Conservation (phyloP, 2,797 vertebrate genomes). For the Coranthus polyacanthus region DNA sequence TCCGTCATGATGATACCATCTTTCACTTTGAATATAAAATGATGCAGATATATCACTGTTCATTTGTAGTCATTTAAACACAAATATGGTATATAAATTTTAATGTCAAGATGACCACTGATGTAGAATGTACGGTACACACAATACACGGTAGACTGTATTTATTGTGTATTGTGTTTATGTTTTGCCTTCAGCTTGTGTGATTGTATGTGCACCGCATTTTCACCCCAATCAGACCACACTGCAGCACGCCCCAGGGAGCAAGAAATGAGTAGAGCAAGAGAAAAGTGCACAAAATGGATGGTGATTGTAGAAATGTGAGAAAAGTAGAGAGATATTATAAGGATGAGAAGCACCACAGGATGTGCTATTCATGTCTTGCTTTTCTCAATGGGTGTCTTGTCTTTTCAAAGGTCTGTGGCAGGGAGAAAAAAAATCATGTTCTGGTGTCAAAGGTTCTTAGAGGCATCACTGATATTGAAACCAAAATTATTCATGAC, state of each 20-base stretch:
- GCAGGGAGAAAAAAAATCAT: conserved; percentile 39
- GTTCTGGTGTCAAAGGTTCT: conserved; percentile 64
- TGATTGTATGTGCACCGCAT: not conserved
- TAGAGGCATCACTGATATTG: conserved; percentile 57
- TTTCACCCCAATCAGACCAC: conserved; percentile 29
- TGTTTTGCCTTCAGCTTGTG: conserved; percentile 1
- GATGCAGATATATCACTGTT: too few relatives aligned
- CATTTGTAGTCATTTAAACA: too few relatives aligned
- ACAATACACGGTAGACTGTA: too few relatives aligned
- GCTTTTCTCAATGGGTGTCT: conserved; percentile 30
- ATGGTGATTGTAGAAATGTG: not conserved
- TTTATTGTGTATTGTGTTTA: too few relatives aligned
- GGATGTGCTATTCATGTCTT: conserved; percentile 60
- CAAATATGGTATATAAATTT: too few relatives aligned
- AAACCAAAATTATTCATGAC: conserved; percentile 65
- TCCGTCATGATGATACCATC: not conserved
- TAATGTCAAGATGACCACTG: too few relatives aligned
- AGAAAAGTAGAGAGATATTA: conserved; percentile 14
- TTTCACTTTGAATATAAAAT: too few relatives aligned
- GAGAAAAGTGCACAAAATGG: not conserved
- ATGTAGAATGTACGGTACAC: too few relatives aligned
- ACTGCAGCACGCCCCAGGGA: conserved; percentile 19
- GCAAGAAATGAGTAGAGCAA: conserved; percentile 25
- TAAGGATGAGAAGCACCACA: conserved; percentile 19
- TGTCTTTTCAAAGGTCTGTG: conserved; percentile 51